Base-by-base conservation (phyloP, 2,113 vertebrate genomes). In the Oncorhynchus keta region DNA sequence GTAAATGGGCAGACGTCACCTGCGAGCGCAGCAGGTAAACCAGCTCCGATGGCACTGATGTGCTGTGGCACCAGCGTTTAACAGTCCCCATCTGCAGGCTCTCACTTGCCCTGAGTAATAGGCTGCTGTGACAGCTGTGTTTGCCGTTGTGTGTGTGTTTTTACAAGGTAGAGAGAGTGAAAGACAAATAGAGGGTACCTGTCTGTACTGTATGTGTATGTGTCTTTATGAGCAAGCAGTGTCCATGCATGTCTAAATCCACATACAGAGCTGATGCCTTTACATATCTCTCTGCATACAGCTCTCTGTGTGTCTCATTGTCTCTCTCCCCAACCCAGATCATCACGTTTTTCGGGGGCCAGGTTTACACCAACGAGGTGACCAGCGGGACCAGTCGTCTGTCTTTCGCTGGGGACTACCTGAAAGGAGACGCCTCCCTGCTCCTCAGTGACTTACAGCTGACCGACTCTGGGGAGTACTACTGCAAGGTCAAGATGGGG, bases 401-500 rank as follows among this genome's bases (percentile, higher is more conserved):
- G 68, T 96, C 96, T 81, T 99, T 99, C 68, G 95, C 95, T 0
- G 96, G 95, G 69, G 96, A 98, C 76, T 98, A 95, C 89, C 94
- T 96, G 13, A 93, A 93, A 1, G 97, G 98, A 51, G 97, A 99
- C 16, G 97, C 97, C 7, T 97, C 97, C 77, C 82, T 99, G 30
- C 93, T 96, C 39, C 99, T 99, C 80, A 93, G 93, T 65, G 95
- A 96, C 80, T 93, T 99, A 86, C 93, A 95, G 92, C 93, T 96
- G 81, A 95, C 93, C 0, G 98, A 99, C 39, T 95, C 97, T 0
- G 97, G 97, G 65, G 93, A 94, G 18, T 99, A 99, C 89, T 94
- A 92, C 61, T 99, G 98, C 83, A 99, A 99, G 90, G 98, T 99
- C 80, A 99, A 99, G 88, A 96, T 94, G 0, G 96, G 94, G 0